Base-by-base conservation (phyloP, 1,140 invertebrate genomes). In the Chrysoperla carnea region DNA sequence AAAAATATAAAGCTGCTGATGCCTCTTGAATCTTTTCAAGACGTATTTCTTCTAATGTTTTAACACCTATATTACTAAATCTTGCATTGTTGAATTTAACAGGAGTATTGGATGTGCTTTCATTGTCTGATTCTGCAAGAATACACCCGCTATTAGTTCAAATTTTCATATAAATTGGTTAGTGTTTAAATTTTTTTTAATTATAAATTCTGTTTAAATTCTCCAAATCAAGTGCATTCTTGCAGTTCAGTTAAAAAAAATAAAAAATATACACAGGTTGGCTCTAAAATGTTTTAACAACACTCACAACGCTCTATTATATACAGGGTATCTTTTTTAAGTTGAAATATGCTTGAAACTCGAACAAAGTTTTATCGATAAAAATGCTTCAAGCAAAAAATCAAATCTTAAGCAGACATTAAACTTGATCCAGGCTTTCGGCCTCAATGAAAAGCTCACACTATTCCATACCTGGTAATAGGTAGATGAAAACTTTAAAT, bases 61-160 rank as follows among this genome's bases (percentile, higher is more conserved):
- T 78, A 46, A 70, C 66, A 49, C 63, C 62, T 4, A 68, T 52
- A 29, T 58, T 52, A 29, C 55, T 23, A 23, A 3, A 3, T 23
- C 17, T 55, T 39, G 47, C 49, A 39, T 53, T 53, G 41, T 49
- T 53, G 58, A 74, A 77, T 15, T 60, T 64, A 23, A 73, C 73
- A 17, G 73, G 73, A 12, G 58, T 58, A n/a, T 67, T 64, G 9
- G 73, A 67, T 45, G 64, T 64, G 50, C 73, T 75, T 64, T 78
- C 75, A 58, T 67, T 75, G 64, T 78, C 75, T 47, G 76, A 78
- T 56, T 79, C 76, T 79, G 74, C 64, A 76, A 77, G 66, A 73
- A 76, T 64, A 75, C 66, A 75, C 60, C 58, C 63, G 50, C 53
- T 52, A 36, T 29, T 7, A 48, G 42, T 36, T 40, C 39, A 40